Percentiles rank a stretch among this genome's conserved stretches.
These are phyloP conservation scores for Hydractinia echinata DNA, from an alignment of 30 jellyfish, hydroid and myxozoan genomes.

Conservation along the genomic window DNA sequence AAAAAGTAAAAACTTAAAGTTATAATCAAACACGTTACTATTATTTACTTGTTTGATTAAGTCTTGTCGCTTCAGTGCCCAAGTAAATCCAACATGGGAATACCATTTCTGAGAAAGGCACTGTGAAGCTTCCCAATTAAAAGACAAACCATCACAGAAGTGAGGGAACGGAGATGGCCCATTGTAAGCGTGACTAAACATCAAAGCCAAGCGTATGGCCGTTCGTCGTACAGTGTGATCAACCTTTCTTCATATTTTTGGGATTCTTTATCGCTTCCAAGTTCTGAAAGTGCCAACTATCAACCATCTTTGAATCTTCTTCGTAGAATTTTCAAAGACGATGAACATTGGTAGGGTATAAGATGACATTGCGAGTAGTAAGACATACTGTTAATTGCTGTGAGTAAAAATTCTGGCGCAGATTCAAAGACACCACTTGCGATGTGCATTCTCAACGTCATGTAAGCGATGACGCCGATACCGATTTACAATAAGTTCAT, in stretches of 20 bases:
- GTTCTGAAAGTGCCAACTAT: neutral
- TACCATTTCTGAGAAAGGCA: conserved; percentile 37
- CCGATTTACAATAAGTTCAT: conserved; percentile 56
- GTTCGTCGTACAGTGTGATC: neutral
- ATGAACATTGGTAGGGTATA: conserved; percentile 72
- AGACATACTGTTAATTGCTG: conserved; percentile 38
- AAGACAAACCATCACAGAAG: conserved; percentile 62
- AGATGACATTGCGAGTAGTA: conserved; percentile 65
- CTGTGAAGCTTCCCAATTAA: conserved; percentile 75
- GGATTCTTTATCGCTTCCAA: neutral
- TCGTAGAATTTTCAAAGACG: conserved; percentile 68
- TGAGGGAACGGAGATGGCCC: conserved; percentile 73
- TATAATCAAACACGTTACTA: neutral
- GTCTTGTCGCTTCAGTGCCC: conserved; percentile 21
- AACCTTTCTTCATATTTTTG: neutral
- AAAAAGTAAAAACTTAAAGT: neutral
- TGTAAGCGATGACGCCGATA: conserved; percentile 63
- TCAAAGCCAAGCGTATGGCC: neutral
- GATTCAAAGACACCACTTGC: conserved; percentile 57
- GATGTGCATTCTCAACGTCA: conserved; percentile 53
- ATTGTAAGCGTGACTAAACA: conserved; percentile 29
- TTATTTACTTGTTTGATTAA: neutral
- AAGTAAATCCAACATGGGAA: conserved; percentile 58
- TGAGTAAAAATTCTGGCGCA: conserved; percentile 51
- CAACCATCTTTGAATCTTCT: conserved; percentile 42